Conservation (phyloP, 2,888 invertebrate genomes). For the Tillus elongatus region DNA sequence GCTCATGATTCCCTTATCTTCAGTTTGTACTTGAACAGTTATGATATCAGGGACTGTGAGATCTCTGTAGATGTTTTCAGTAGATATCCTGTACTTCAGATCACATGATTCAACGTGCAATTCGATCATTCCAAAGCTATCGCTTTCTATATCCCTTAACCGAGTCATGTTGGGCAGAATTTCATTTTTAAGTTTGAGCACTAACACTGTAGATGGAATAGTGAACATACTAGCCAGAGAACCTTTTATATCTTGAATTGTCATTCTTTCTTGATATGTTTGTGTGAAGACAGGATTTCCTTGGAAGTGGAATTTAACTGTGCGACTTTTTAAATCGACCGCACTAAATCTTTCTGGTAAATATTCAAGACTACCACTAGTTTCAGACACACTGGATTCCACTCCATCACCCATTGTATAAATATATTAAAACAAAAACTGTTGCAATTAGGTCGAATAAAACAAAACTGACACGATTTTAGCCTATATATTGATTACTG, state of each 20-base stretch:
- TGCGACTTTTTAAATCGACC: slow-evolving; percentile 17
- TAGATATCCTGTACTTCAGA: too few species aligned
- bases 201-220: slow-evolving; percentile 44
- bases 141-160: too few species aligned
- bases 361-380: too few species aligned
- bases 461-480: too few species aligned
- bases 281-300: slow-evolving; percentile 41
- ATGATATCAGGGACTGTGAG: slow-evolving; percentile 45
- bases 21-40: slow-evolving; percentile 45
- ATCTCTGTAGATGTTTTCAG: slow-evolving; percentile 33
- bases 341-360: too few species aligned
- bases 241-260: slow-evolving; percentile 51
- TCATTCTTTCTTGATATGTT: slow-evolving; percentile 47
- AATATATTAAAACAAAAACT: too few species aligned
- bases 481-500: too few species aligned
- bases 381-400: too few species aligned
- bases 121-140: too few species aligned
- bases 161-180: slow-evolving; percentile 32
- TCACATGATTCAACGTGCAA: too few species aligned
- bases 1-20: slow-evolving; percentile 40
- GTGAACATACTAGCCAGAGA: slow-evolving; percentile 51
- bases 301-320: slow-evolving; percentile 25
- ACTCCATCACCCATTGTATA: too few species aligned
- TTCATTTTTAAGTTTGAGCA: slow-evolving; percentile 43
- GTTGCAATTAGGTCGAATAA: too few species aligned